Percentiles rank a stretch among this genome's conserved stretches.
Conservation (phyloP, 2,113 vertebrate genomes). For the Chlamydotis undulata region DNA sequence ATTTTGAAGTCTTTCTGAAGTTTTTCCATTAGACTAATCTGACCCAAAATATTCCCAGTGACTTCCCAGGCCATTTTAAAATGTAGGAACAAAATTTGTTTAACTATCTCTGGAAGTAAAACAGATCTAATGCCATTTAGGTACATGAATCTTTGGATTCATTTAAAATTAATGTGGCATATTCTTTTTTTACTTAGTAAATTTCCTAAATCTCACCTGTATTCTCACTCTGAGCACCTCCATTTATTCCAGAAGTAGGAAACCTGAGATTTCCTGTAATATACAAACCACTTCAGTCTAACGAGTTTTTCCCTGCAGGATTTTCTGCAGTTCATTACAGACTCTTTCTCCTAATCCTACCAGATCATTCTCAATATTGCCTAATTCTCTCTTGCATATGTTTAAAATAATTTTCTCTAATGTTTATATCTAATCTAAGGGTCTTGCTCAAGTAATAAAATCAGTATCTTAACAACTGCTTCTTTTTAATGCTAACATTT, state of each 20-base stretch:
- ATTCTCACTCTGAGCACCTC: background rate
- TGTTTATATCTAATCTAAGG: background rate
- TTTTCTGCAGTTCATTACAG: conserved; percentile 10
- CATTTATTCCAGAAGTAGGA: background rate
- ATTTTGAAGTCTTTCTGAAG: conserved; percentile 1
- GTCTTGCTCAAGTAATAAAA: background rate
- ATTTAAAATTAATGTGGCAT: background rate
- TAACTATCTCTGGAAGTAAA: conserved; percentile 9
- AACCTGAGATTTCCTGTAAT: conserved; percentile 7
- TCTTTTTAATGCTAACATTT: background rate
- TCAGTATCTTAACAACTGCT: background rate
- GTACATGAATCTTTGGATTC: background rate
- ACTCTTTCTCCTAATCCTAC: background rate
- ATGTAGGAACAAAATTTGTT: conserved; percentile 3
- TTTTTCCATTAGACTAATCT: background rate
- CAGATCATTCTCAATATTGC: background rate
- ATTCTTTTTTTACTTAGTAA: conserved; percentile 8
- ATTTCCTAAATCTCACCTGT: background rate
- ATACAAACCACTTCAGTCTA: background rate
- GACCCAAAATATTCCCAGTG: conserved; percentile 18
- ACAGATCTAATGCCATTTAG: background rate
- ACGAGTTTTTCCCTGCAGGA: background rate
- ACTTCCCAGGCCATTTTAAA: conserved; percentile 18
- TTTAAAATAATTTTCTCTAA: background rate
- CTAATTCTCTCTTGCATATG: background rate